Percentiles rank a stretch among this genome's conserved stretches.
Conservation (phyloP, 2,797 vertebrate species). For the Pangasius macronema region DNA sequence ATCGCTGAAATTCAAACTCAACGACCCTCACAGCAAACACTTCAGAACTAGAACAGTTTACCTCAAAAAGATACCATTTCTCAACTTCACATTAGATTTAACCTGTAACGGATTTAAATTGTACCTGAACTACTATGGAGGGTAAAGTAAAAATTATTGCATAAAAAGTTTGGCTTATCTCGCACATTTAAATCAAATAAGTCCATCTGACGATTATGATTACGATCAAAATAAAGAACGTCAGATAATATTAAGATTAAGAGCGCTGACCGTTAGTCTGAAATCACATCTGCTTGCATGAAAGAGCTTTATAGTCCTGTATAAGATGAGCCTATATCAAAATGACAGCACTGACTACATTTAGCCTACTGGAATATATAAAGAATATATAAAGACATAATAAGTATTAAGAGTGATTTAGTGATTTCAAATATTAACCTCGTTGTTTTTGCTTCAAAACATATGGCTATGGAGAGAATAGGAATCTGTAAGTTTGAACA, state of each 20-base stretch:
- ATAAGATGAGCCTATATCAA: neutral
- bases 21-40: constrained; percentile 58
- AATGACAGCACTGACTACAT: neutral
- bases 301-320: constrained; percentile 1
- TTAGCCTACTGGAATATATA: neutral
- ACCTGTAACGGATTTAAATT: neutral
- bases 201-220: neutral
- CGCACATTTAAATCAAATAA: neutral
- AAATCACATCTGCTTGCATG: constrained; percentile 7
- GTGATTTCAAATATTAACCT: neutral
- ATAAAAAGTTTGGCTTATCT: neutral
- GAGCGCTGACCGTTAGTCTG: neutral
- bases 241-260: constrained; percentile 18
- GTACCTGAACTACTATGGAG: neutral
- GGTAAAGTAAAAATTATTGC: neutral
- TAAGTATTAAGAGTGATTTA: neutral
- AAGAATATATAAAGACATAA: neutral
- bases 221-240: neutral
- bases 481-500: constrained; percentile 56
- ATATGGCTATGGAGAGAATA: constrained; percentile 27
- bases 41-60: constrained; percentile 46
- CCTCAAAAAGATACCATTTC: constrained; percentile 60
- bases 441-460: neutral
- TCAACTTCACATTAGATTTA: constrained; percentile 51
- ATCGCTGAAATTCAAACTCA: constrained; percentile 69